Evolutionary conservation across 2,797 vertebrate species (phyloP), one percentile per base, ranked within the genome.

Genomic region (Megaceryle alcyon): DNA sequence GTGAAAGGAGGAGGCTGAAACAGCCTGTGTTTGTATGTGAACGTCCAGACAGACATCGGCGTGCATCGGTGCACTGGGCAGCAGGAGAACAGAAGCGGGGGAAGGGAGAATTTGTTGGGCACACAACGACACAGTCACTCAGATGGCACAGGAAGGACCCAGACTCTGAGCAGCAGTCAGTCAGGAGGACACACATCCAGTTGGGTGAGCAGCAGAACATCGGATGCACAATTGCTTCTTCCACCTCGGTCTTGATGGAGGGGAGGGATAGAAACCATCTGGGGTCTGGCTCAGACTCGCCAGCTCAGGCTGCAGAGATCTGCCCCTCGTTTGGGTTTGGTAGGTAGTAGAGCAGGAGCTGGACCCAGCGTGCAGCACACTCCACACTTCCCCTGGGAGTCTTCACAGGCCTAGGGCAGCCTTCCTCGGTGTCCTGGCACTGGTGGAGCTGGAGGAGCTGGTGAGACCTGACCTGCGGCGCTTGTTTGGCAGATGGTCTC

Each of bases 41-140:
- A 12, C 1, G 4, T 53, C 26, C 26, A 76, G 69, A 12, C 25
- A 49, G 31, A 4, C 13, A 2, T 0, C 25, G 43, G 37, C 1
- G 0, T 22, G 17, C 7, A 1, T 8, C 1, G 25, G 37, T 14
- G 8, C 6, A 0, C 5, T 1, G 56, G 37, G 59, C 29, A 37
- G 48, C 6, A n/a, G 56, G 22, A 70, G 23, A 11, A 7, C 19
- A 39, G 68, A 41, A 49, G 51, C 23, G 21, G 37, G 28, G 49
- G 31, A 61, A 41, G 31, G 64, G 60, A 35, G 9, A 9, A 16
- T 11, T 54, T 12, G 82, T 49, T 35, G 65, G 70, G 56, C 20
- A 37, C 71, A 10, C 9, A 63, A 4, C 10, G 5, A 3, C 33
- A 4, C 12, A 4, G 51, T 5, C 31, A 2, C n/a, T 15, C 10